Percentiles rank a stretch among this genome's conserved stretches.
phyloP scores from a whole-genome alignment of 2,888 invertebrate species.

The Cactoblastis cactorum region DNA sequence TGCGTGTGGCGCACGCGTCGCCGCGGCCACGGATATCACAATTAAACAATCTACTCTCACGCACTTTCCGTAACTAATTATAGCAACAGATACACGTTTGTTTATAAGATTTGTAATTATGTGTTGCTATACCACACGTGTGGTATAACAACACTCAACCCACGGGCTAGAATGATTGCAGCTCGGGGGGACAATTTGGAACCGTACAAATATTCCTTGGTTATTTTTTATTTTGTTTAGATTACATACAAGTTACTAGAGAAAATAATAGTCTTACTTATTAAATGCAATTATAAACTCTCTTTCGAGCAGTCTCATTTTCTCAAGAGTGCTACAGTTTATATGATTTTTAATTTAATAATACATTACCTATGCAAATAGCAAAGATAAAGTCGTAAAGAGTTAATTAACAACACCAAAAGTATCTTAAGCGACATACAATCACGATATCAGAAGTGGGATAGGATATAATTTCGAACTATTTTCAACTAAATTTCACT shows the following conservation, averaged over 20 bases:
- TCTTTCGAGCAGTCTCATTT: neutral
- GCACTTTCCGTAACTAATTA: constrained; percentile 55
- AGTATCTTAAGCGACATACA: too few species aligned
- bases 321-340: too few species aligned
- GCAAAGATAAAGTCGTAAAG: too few species aligned
- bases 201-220: constrained; percentile 9
- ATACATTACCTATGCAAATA: too few species aligned
- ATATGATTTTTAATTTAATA: too few species aligned
- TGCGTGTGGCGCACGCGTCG: constrained; percentile 26
- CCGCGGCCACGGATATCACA: constrained; percentile 43
- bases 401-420: too few species aligned
- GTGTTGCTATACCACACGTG: constrained; percentile 26
- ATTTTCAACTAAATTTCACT: neutral
- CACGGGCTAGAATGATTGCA: constrained; percentile 10
- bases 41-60: constrained; percentile 69
- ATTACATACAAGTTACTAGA: neutral
- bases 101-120: constrained; percentile 51
- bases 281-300: neutral
- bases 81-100: constrained; percentile 42
- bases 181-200: constrained; percentile 11
- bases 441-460: neutral
- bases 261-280: neutral
- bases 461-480: neutral
- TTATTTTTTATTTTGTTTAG: neutral
- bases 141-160: constrained; percentile 7